These are phyloP conservation scores for Vimba vimba DNA, from an alignment of 2,113 vertebrate species.

Conservation along the genomic window DNA sequence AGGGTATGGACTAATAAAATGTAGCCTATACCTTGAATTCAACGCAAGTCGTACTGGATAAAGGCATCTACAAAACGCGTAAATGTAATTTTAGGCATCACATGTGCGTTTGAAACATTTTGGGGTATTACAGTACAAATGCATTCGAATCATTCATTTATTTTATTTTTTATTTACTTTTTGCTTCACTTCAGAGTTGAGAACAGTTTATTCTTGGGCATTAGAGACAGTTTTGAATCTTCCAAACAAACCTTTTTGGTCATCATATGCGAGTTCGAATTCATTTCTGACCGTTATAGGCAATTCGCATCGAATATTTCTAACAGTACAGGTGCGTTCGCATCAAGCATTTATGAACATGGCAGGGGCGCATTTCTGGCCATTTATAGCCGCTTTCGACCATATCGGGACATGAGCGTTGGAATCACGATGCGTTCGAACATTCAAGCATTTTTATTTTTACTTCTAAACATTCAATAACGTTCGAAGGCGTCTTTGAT, in stretches of 20 bases:
- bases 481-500: background rate
- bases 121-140: background rate
- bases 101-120: background rate
- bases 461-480: background rate
- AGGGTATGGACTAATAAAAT: background rate
- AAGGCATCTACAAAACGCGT: background rate
- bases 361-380: background rate
- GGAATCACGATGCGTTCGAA: background rate
- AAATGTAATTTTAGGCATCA: background rate
- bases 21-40: background rate
- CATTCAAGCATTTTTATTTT: background rate
- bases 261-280: background rate
- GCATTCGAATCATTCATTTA: background rate
- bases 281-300: background rate
- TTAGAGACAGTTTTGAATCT: background rate
- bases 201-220: no score
- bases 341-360: background rate
- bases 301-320: background rate
- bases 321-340: background rate
- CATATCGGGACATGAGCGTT: background rate
- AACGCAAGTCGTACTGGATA: background rate
- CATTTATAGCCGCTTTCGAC: background rate
- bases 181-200: no score
- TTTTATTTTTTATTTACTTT: no score
- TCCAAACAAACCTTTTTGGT: background rate